A percentile compares a stretch with the other conserved stretches of the same genome.
phyloP scores from a whole-genome alignment of 2,888 invertebrate species.

The Heliconius hortense region DNA sequence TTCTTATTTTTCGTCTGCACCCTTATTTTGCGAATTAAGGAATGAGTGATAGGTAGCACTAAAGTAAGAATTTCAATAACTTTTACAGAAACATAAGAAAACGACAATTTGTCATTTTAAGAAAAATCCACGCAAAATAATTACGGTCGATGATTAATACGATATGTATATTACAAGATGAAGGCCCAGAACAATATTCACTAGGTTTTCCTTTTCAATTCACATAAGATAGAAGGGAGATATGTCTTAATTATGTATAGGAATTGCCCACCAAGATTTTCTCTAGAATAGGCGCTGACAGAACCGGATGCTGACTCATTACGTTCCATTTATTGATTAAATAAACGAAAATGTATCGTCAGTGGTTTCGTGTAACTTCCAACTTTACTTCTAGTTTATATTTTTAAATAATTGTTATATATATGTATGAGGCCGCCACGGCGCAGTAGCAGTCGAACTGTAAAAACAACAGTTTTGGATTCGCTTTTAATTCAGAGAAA shows the following conservation, averaged over 20 bases:
- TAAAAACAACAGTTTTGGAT: background rate
- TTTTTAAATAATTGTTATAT: background rate
- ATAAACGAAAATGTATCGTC: conserved; percentile 1
- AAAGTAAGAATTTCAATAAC: too few relatives aligned
- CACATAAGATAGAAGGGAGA: background rate
- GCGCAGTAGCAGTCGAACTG: background rate
- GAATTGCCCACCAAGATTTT: background rate
- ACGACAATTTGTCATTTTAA: too few relatives aligned
- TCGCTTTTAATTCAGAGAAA: background rate
- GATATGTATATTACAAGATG: too few relatives aligned
- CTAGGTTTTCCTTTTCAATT: background rate
- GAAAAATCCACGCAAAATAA: too few relatives aligned
- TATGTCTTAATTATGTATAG: background rate
- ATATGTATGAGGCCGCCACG: too few relatives aligned
- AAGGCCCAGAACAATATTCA: background rate
- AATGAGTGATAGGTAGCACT: too few relatives aligned
- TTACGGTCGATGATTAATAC: too few relatives aligned
- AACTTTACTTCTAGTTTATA: background rate
- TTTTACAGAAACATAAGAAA: too few relatives aligned
- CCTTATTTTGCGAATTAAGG: too few relatives aligned
- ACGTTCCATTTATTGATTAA: background rate
- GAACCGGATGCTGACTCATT: conserved; percentile 10
- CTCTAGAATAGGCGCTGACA: background rate
- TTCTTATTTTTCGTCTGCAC: too few relatives aligned
- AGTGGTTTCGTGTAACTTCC: background rate